phyloP scores from a whole-genome alignment of 35 echinoderm and acorn worm species.

The Lytechinus variegatus region DNA sequence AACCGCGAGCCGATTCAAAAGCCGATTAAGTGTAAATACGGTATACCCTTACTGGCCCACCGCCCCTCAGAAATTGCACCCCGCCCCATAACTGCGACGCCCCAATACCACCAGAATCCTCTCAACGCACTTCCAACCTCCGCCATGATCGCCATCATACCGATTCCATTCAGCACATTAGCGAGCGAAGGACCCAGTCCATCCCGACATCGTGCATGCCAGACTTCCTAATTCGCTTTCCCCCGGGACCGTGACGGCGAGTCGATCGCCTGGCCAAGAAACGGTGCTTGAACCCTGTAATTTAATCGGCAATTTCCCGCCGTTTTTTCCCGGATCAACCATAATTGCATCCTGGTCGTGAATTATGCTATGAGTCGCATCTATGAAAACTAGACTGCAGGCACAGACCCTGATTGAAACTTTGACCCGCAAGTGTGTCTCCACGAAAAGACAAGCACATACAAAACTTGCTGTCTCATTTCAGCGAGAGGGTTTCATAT shows the following conservation, averaged over 20 bases:
- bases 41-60: no score
- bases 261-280: background rate
- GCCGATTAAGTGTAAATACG: no score
- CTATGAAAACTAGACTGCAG: no score
- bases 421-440: no score
- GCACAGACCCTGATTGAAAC: no score
- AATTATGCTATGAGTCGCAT: no score
- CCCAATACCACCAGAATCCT: background rate
- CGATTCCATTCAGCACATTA: background rate
- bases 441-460: no score
- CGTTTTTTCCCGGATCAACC: background rate
- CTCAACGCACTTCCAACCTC: background rate
- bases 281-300: background rate
- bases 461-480: no score
- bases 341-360: background rate
- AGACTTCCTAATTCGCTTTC: background rate
- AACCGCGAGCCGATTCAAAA: no score
- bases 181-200: background rate
- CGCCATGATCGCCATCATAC: background rate
- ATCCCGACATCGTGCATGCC: background rate
- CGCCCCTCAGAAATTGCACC: no score
- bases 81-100: no score
- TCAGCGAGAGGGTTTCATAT: no score
- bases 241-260: background rate
- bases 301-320: background rate